Evolutionary conservation across 2,113 vertebrate species (phyloP).

Genomic region (Phaethornis superciliosus): DNA sequence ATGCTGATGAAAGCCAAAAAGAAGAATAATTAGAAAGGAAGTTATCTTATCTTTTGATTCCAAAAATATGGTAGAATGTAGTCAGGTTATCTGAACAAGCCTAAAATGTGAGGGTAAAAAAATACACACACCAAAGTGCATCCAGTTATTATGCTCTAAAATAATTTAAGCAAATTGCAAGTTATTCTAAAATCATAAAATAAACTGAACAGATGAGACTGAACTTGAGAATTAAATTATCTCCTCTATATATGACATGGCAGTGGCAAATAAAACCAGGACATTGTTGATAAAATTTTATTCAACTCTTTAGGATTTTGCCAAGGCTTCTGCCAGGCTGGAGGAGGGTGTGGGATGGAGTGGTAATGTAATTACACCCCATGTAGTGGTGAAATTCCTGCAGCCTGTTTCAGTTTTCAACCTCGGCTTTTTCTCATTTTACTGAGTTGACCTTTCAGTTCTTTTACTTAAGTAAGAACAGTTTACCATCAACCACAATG

Average conservation of each 20-base stretch:
- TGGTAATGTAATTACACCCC: too few relatives aligned
- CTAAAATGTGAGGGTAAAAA: neutral
- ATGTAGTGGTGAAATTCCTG: neutral
- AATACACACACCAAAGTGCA: fast-evolving
- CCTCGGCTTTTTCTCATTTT: neutral
- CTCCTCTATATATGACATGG: neutral
- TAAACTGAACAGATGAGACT: neutral
- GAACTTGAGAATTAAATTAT: neutral
- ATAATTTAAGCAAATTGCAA: neutral
- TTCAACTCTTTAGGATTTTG: neutral
- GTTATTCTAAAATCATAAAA: neutral
- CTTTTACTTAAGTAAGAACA: neutral
- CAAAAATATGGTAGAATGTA: neutral
- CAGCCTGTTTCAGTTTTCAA: neutral
- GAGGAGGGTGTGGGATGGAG: neutral
- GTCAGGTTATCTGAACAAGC: neutral
- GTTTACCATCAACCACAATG: neutral
- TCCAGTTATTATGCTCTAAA: neutral
- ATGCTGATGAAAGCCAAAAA: neutral
- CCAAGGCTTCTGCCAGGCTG: neutral
- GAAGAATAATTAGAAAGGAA: neutral
- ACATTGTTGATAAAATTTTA: neutral
- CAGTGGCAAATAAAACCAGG: neutral
- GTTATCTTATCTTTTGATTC: neutral
- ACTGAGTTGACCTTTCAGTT: neutral